Evolutionary conservation across 2,113 vertebrate species (phyloP).

Genomic region (Mola mola): DNA sequence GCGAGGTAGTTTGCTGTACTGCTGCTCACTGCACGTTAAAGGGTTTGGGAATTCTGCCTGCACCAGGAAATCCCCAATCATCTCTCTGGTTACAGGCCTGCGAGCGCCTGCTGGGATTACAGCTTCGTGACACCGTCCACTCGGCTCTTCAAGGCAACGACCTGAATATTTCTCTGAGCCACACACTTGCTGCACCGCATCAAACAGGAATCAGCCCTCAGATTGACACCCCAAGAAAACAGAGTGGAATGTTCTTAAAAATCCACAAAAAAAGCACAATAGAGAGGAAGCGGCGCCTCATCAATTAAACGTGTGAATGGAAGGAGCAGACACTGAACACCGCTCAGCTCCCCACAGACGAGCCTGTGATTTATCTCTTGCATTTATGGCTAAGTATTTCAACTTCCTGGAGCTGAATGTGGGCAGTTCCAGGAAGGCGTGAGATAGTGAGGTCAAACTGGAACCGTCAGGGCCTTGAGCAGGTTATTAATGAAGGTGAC

Average conservation of each 20-base stretch:
- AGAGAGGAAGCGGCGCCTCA: too few relatives aligned
- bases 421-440: slow-evolving; percentile 49
- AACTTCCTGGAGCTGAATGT: slow-evolving; percentile 24
- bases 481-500: slow-evolving; percentile 61
- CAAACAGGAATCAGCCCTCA: not conserved
- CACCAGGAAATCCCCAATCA: slow-evolving; percentile 44
- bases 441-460: slow-evolving; percentile 49
- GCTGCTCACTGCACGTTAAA: slow-evolving; percentile 12
- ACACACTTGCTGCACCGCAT: not conserved
- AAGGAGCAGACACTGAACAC: slow-evolving; percentile 2
- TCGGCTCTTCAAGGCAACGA: slow-evolving; percentile 18
- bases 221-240: not conserved
- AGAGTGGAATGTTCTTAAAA: not conserved
- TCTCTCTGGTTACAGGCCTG: slow-evolving; percentile 32
- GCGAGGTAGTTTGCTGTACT: slow-evolving; percentile 30
- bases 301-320: too few relatives aligned
- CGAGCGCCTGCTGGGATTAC: slow-evolving; percentile 35
- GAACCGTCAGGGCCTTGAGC: slow-evolving; percentile 36
- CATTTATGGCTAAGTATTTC: slow-evolving; percentile 24
- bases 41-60: slow-evolving; percentile 24
- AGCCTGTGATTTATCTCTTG: slow-evolving; percentile 27
- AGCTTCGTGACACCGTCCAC: slow-evolving; percentile 25
- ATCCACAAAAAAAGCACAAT: not conserved
- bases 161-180: slow-evolving; percentile 8
- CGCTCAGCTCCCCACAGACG: not conserved